These are phyloP conservation scores for Luehdorfia chinensis DNA, from an alignment of 1,140 invertebrate genomes.

Conservation along the genomic window DNA sequence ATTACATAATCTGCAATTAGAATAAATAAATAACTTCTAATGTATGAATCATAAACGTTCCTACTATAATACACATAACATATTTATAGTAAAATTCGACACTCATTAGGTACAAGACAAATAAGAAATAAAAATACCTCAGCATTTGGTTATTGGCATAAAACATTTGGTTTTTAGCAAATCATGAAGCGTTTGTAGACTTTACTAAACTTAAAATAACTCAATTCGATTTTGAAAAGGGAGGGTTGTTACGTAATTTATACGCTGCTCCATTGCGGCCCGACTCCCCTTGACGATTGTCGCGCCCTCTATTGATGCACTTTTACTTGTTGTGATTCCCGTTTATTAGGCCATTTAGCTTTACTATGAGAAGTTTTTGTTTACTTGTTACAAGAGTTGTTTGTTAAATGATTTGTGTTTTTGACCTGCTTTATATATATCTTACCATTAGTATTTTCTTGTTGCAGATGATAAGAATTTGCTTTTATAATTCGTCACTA, in stretches of 20 bases:
- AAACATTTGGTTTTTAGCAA: conserved; percentile 22
- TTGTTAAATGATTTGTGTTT: conserved; percentile 13
- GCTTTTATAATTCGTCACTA: too few species aligned
- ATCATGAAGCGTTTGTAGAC: conserved; percentile 16
- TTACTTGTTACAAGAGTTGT: conserved; percentile 12
- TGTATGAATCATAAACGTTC: too few species aligned
- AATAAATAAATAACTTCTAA: too few species aligned
- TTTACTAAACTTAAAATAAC: conserved; percentile 21
- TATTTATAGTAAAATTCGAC: too few species aligned
- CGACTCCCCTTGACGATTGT: conserved; percentile 25
- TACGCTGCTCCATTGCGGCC: conserved; percentile 47
- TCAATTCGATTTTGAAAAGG: conserved; percentile 23
- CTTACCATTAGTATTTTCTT: too few species aligned
- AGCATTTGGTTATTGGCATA: too few species aligned
- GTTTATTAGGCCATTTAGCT: conserved; percentile 63
- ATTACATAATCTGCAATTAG: too few species aligned
- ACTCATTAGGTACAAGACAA: too few species aligned
- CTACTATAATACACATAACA: too few species aligned
- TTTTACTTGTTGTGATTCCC: conserved; percentile 66
- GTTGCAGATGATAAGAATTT: too few species aligned
- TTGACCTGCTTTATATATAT: too few species aligned
- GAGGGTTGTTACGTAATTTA: conserved; percentile 45
- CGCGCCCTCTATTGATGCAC: conserved; percentile 57
- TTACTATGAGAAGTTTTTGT: conserved; percentile 28
- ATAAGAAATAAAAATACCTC: too few species aligned